A percentile compares a stretch with the other conserved stretches of the same genome.
Conservation (phyloP, 2,888 invertebrate genomes). For the Abrostola triplasia region DNA sequence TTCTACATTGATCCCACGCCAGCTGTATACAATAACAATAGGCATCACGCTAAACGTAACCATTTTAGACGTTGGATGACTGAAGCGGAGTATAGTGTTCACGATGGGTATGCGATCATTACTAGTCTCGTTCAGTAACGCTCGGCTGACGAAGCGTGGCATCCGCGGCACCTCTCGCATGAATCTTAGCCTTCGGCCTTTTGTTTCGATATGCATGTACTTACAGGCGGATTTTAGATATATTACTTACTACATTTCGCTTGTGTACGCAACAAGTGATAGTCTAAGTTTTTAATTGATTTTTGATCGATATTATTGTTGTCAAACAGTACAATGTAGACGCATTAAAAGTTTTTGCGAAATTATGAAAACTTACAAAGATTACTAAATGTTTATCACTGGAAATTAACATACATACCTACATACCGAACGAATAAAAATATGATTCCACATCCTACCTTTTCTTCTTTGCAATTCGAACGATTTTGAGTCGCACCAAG, state of each 20-base stretch:
- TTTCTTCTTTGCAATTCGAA: too few relatives aligned
- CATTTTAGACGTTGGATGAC: slow-evolving; percentile 41
- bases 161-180: slow-evolving; percentile 65
- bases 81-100: slow-evolving; percentile 45
- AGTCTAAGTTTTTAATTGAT: too few relatives aligned
- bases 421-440: too few relatives aligned
- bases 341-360: too few relatives aligned
- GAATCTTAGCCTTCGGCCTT: slow-evolving; percentile 66
- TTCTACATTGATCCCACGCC: slow-evolving; percentile 22
- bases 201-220: slow-evolving; percentile 46
- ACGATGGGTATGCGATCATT: slow-evolving; percentile 65
- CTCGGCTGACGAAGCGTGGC: slow-evolving; percentile 77
- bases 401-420: too few relatives aligned
- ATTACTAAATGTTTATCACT: too few relatives aligned
- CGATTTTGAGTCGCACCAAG: too few relatives aligned
- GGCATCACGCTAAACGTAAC: slow-evolving; percentile 36
- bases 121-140: slow-evolving; percentile 78
- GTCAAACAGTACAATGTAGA: too few relatives aligned
- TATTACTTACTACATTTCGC: background rate
- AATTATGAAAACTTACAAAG: too few relatives aligned
- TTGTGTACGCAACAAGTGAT: background rate
- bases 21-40: slow-evolving; percentile 25
- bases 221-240: background rate
- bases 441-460: too few relatives aligned
- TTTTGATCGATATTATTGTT: too few relatives aligned